phyloP scores from a whole-genome alignment of 2,113 vertebrate species.

The Gobiocypris rarus region DNA sequence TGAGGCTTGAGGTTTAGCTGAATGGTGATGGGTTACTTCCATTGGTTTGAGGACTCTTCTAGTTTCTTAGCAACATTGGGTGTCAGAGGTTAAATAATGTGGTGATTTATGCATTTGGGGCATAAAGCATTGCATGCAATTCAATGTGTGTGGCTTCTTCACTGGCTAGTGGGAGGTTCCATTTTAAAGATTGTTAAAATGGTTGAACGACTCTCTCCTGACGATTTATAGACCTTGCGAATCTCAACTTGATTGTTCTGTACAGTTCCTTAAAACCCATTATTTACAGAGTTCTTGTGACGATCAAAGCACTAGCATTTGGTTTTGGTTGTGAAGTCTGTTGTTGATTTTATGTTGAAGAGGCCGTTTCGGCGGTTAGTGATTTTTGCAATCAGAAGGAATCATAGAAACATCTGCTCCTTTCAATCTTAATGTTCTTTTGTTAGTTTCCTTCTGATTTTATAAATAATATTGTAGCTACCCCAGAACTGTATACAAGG shows the following conservation, averaged over 20 bases:
- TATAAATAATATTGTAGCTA: background rate
- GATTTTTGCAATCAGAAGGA: constrained; percentile 4
- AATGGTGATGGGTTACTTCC: constrained; percentile 54
- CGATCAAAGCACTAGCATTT: background rate
- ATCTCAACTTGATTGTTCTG: constrained; percentile 28
- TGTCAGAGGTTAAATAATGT: constrained; percentile 73
- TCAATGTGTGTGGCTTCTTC: constrained; percentile 28
- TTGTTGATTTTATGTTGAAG: constrained; percentile 23
- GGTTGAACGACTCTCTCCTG: background rate
- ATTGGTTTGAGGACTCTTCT: constrained; percentile 68
- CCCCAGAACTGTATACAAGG: background rate
- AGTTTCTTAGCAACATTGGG: constrained; percentile 73
- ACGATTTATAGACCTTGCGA: constrained; percentile 10
- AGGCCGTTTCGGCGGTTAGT: background rate
- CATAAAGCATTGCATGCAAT: constrained; percentile 42
- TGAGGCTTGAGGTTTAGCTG: constrained; percentile 54
- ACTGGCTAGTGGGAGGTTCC: constrained; percentile 22
- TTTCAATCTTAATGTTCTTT: background rate
- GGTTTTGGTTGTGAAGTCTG: background rate
- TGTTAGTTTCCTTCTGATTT: background rate
- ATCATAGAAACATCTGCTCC: constrained; percentile 8
- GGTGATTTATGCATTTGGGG: constrained; percentile 59
- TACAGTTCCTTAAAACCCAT: constrained; percentile 20
- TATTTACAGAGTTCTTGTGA: background rate
- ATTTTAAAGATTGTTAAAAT: constrained; percentile 22